Evolutionary conservation across 2,888 invertebrate genomes (phyloP).

Genomic region (Bellardia pandia): DNA sequence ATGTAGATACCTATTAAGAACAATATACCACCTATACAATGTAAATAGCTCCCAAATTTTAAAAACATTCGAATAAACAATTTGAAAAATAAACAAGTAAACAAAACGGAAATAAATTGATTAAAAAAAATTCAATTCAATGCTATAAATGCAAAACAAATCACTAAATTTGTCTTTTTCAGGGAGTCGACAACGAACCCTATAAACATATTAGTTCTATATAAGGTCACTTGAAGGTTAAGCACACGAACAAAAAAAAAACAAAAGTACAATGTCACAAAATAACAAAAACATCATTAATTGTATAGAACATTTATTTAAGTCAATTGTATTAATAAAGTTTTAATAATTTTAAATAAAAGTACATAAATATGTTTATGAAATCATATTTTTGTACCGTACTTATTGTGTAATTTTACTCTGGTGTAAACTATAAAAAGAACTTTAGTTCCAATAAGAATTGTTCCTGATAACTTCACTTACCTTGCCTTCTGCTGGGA

Average conservation of each 20-base stretch:
- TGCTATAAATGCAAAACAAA: not conserved
- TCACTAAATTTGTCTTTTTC: not conserved
- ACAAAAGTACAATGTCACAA: not conserved
- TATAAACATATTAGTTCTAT: not conserved
- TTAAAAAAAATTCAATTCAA: not conserved
- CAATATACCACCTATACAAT: not conserved
- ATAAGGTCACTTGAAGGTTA: conserved; percentile 69
- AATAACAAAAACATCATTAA: not conserved
- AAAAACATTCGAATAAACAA: conserved; percentile 13
- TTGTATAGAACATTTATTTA: not conserved
- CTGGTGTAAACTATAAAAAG: not conserved
- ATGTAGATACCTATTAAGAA: too few species aligned
- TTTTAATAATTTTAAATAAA: not conserved
- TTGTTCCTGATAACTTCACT: conserved; percentile 62
- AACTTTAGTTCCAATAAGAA: conserved; percentile 46
- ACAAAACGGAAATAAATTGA: not conserved
- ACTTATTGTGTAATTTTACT: not conserved
- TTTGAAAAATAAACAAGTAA: not conserved
- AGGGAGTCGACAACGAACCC: not conserved
- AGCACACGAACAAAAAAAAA: conserved; percentile 18
- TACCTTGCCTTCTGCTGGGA: conserved; percentile 82
- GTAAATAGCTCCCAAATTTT: not conserved
- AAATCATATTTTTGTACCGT: not conserved
- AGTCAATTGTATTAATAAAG: not conserved
- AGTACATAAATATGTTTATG: not conserved